Percentiles rank a stretch among this genome's conserved stretches.
Conservation (phyloP, 37 sponge, comb jelly and placozoan species). For the Aplysina aerophoba region DNA sequence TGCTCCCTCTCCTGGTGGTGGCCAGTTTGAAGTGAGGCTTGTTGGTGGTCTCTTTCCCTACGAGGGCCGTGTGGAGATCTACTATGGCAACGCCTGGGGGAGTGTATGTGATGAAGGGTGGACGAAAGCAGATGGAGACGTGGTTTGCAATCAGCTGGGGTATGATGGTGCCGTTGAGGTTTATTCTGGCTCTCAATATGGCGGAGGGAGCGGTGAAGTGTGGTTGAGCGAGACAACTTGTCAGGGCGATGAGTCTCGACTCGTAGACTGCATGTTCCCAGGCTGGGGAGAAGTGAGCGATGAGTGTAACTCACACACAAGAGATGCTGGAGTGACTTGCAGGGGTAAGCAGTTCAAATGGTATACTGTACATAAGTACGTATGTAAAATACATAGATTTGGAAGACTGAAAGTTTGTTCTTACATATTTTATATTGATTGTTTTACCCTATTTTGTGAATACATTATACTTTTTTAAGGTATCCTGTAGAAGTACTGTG, state of each 20-base stretch:
- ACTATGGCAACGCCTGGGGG: constrained; percentile 22
- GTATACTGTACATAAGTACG: too few species aligned
- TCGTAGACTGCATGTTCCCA: constrained; percentile 22
- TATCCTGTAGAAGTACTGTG: too few species aligned
- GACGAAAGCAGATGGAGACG: neutral
- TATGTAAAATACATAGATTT: too few species aligned
- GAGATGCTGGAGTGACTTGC: constrained; percentile 36
- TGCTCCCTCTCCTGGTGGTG: neutral
- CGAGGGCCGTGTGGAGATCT: constrained; percentile 31
- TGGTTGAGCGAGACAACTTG: constrained; percentile 46
- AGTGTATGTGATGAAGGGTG: constrained; percentile 30
- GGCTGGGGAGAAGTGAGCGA: constrained; percentile 20
- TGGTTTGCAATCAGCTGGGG: constrained; percentile 27
- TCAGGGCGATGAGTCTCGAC: constrained; percentile 26
- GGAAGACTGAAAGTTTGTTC: neutral
- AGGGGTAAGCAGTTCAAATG: neutral
- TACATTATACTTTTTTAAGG: too few species aligned
- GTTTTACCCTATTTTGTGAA: too few species aligned
- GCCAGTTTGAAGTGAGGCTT: constrained; percentile 20
- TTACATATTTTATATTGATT: too few species aligned
- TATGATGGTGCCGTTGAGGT: neutral
- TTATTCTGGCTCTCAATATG: neutral
- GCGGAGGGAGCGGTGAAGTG: constrained; percentile 12
- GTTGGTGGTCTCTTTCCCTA: constrained; percentile 13
- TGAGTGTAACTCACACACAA: constrained; percentile 1